Base-by-base conservation (phyloP, 2,888 invertebrate species). In the Alitta virens region DNA sequence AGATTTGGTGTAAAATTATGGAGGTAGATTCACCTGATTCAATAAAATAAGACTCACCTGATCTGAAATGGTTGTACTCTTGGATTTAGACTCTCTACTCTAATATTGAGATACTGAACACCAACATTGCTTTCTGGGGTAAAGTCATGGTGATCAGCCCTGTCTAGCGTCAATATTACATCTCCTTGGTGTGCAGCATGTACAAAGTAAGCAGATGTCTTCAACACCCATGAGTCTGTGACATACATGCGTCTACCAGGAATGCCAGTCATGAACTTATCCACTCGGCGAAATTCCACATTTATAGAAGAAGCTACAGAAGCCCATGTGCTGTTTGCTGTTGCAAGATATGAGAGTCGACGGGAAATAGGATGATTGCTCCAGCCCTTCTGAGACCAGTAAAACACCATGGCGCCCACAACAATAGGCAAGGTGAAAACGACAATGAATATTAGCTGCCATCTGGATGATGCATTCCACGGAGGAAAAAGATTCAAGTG, bases 201-300 rank as follows among this genome's bases (percentile, higher is more conserved):
- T 1, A 94, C 81, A 66, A 83, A 85, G 74, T 94, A 91, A 46
- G 90, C 88, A 0, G 88, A 85, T 0, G 91, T 87, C 83, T 92
- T 92, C 55, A 95, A 86, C 25, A 95, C 87, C 93, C 94, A 95
- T 65, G 90, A 91, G 76, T 91, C 90, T 0, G 93, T 94, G 40
- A 83, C 81, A 60, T 79, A 74, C 2, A 82, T 69, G 40, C 80
- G 69, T 14, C 76, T 65, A 5, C 80, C 77, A 21, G 67, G 72
- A n/a, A 70, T 66, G 55, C 72, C 68, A n/a, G 80, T 76, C 1
- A 77, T 74, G 63, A 83, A 83, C 66, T 83, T 83, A 64, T 83
- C 82, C 33, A 80, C 69, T 40, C 89, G 86, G 79, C 88, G 84
- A 80, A 88, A 91, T 80, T 92, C 91, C 56, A 83, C 83, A 78